Evolutionary conservation across 2,888 invertebrate genomes (phyloP).

Genomic region (Plebejus anna): DNA sequence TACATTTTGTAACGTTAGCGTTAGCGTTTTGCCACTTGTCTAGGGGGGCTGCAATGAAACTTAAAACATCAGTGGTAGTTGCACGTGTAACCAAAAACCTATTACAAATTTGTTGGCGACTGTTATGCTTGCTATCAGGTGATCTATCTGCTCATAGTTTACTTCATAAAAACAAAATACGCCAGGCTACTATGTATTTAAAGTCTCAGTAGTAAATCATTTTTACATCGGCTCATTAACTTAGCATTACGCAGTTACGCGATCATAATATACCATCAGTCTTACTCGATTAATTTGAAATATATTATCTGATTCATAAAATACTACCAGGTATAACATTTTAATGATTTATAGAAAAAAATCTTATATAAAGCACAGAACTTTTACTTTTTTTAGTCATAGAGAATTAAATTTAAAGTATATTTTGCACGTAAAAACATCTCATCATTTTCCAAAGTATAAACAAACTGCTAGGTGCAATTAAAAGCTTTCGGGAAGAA

Average conservation of each 20-base stretch:
- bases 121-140: not conserved
- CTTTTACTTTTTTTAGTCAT: not conserved
- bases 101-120: not conserved
- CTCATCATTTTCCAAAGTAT: no score
- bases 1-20: no score
- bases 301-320: slow-evolving; percentile 18
- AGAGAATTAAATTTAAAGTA: no score
- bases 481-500: no score
- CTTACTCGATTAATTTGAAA: slow-evolving; percentile 26
- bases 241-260: slow-evolving; percentile 18
- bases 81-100: not conserved
- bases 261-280: not conserved
- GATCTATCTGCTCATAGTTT: not conserved
- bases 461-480: no score
- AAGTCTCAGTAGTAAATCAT: not conserved
- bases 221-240: slow-evolving; percentile 18
- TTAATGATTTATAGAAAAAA: not conserved
- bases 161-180: not conserved
- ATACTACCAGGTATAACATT: not conserved
- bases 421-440: no score
- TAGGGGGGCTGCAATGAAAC: no score
- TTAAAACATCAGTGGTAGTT: not conserved
- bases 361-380: not conserved
- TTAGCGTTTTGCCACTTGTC: no score
- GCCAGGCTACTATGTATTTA: not conserved